These are phyloP conservation scores for Hedychridium roseum DNA, from an alignment of 2,888 invertebrate genomes.

Conservation along the genomic window DNA sequence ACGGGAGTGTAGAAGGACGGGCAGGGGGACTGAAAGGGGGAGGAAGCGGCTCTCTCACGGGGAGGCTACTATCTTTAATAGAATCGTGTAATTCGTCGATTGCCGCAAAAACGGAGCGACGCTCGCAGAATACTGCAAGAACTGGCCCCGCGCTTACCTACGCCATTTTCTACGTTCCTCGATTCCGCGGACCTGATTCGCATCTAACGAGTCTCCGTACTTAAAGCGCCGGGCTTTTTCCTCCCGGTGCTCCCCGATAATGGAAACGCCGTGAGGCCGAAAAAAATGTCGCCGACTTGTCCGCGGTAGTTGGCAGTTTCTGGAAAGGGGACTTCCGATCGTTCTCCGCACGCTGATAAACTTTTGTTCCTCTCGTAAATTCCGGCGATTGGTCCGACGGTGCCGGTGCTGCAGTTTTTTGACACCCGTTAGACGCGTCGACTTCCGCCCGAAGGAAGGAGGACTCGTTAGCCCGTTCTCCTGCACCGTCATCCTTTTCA, in stretches of 20 bases:
- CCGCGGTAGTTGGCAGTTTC: no score
- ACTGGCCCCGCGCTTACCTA: not conserved
- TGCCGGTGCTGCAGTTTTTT: constrained; percentile 1
- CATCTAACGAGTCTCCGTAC: no score
- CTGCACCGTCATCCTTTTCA: constrained; percentile 1
- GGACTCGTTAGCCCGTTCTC: constrained; percentile 18
- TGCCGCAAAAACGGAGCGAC: constrained; percentile 19
- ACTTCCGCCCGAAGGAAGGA: constrained; percentile 8
- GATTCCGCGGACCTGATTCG: constrained; percentile 1
- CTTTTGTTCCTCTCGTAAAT: no score
- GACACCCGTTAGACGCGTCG: constrained; percentile 6
- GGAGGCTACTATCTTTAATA: constrained; percentile 24
- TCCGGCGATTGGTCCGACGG: not conserved
- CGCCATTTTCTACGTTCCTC: constrained; percentile 1
- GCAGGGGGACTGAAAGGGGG: not conserved
- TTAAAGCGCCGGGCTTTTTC: not conserved
- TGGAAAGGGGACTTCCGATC: no score
- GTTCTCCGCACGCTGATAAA: no score
- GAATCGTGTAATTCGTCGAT: constrained; percentile 36
- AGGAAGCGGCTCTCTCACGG: not conserved
- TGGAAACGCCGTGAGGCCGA: no score
- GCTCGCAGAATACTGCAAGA: constrained; percentile 12
- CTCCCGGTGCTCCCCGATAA: not conserved
- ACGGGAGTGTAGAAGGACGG: not conserved
- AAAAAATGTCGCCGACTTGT: no score